A percentile compares a stretch with the other conserved stretches of the same genome.
Conservation (phyloP, 2,888 invertebrate genomes). For the Dryobotodes eremita region DNA sequence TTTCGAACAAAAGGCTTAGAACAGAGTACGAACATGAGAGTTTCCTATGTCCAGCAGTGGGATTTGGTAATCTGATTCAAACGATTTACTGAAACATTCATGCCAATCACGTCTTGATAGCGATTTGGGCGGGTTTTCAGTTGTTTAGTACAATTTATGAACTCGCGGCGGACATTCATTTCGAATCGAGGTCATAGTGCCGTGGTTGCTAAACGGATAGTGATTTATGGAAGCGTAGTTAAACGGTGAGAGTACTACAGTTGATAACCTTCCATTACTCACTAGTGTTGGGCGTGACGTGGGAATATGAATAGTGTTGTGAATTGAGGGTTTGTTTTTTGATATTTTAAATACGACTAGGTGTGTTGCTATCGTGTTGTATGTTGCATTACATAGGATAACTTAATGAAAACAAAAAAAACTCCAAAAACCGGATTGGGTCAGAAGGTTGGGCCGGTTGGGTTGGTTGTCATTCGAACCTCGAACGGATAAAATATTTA, state of each 20-base stretch:
- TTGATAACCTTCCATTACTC: constrained; percentile 53
- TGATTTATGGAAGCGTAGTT: constrained; percentile 53
- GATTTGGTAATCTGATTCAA: constrained; percentile 3
- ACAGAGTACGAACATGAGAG: neutral
- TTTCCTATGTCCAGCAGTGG: neutral
- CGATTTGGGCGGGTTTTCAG: constrained; percentile 19
- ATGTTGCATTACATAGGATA: neutral
- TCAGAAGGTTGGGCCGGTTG: neutral
- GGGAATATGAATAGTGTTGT: constrained; percentile 26
- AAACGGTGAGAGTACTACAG: constrained; percentile 40
- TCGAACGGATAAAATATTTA: neutral
- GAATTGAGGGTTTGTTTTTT: neutral
- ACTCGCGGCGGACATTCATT: constrained; percentile 39
- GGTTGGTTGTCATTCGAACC: neutral
- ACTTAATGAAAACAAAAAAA: too few species aligned
- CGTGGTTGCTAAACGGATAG: constrained; percentile 41
- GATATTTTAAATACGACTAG: neutral
- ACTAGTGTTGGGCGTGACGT: constrained; percentile 26
- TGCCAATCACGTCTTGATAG: constrained; percentile 25
- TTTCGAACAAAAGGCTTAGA: constrained; percentile 6
- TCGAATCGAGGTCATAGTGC: constrained; percentile 46
- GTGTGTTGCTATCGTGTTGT: neutral
- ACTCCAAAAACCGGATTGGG: neutral
- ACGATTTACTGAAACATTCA: constrained; percentile 20
- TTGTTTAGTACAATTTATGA: constrained; percentile 51